Evolutionary conservation across 2,888 invertebrate genomes (phyloP).

Genomic region (Alcis repandata): DNA sequence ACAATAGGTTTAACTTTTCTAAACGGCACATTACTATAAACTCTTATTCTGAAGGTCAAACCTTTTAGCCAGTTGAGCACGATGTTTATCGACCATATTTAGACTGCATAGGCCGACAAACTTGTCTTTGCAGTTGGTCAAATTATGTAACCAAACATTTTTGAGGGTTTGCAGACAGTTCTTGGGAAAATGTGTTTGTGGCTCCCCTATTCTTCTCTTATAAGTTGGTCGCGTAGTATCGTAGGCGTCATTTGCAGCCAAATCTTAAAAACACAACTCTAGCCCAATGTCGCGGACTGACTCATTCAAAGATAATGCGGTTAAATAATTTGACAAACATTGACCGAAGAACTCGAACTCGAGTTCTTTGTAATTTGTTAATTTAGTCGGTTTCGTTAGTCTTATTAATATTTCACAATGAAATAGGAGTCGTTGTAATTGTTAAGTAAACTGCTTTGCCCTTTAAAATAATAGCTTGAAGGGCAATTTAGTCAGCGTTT

Average conservation of each 20-base stretch:
- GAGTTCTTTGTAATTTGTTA: not conserved
- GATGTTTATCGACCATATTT: not conserved
- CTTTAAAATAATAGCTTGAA: not conserved
- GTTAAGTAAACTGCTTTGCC: not conserved
- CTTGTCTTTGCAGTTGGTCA: not conserved
- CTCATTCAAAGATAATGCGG: constrained; percentile 22
- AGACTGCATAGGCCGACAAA: not conserved
- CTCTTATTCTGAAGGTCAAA: constrained; percentile 5
- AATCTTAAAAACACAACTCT: constrained; percentile 17
- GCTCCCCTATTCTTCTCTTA: not conserved
- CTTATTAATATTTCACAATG: not conserved
- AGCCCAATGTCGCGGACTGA: not conserved
- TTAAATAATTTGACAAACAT: constrained; percentile 30
- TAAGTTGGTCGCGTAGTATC: not conserved
- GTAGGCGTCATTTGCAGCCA: not conserved
- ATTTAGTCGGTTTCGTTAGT: no score
- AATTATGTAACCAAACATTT: not conserved
- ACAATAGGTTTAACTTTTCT: not conserved
- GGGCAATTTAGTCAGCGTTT: not conserved
- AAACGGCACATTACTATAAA: not conserved
- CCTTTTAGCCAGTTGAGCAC: constrained; percentile 8
- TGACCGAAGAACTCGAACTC: not conserved
- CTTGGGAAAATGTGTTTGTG: not conserved
- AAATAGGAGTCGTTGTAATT: not conserved
- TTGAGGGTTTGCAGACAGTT: not conserved